A percentile compares a stretch with the other conserved stretches of the same genome.
Conservation (phyloP, 2,113 vertebrate species). For the Oncorhynchus masou region DNA sequence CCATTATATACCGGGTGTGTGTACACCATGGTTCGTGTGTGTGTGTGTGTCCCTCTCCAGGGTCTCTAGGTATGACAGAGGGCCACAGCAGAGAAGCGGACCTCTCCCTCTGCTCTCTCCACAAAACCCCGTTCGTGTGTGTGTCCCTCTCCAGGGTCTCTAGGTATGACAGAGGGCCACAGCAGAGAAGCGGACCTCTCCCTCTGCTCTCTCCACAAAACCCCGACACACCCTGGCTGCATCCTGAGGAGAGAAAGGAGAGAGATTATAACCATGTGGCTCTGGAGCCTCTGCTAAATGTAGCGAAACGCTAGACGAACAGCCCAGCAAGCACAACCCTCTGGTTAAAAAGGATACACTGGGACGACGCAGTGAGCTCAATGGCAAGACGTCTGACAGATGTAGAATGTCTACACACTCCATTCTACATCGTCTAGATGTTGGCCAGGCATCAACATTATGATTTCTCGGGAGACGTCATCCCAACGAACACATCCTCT, state of each 20-base stretch:
- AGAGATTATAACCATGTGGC: too few relatives aligned
- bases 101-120: conserved; percentile 88
- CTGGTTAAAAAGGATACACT: too few relatives aligned
- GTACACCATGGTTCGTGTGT: not conserved
- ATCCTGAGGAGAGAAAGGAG: conserved; percentile 69
- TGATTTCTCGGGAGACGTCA: too few relatives aligned
- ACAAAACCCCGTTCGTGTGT: conserved; percentile 78
- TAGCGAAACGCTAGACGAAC: too few relatives aligned
- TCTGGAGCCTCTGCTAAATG: too few relatives aligned
- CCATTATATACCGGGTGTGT: conserved; percentile 1
- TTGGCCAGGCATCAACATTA: too few relatives aligned
- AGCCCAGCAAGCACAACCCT: too few relatives aligned
- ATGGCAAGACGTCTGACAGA: too few relatives aligned
- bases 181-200: conserved; percentile 91
- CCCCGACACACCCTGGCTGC: conserved; percentile 88
- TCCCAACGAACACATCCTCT: too few relatives aligned
- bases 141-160: conserved; percentile 28
- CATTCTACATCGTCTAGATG: too few relatives aligned
- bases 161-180: conserved; percentile 89
- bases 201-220: conserved; percentile 89
- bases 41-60: not conserved
- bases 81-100: conserved; percentile 93
- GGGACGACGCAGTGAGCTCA: too few relatives aligned
- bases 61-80: conserved; percentile 80
- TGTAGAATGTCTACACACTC: too few relatives aligned